Base-by-base conservation (phyloP, 1,140 invertebrate genomes). In the Drosophila ercepeae region DNA sequence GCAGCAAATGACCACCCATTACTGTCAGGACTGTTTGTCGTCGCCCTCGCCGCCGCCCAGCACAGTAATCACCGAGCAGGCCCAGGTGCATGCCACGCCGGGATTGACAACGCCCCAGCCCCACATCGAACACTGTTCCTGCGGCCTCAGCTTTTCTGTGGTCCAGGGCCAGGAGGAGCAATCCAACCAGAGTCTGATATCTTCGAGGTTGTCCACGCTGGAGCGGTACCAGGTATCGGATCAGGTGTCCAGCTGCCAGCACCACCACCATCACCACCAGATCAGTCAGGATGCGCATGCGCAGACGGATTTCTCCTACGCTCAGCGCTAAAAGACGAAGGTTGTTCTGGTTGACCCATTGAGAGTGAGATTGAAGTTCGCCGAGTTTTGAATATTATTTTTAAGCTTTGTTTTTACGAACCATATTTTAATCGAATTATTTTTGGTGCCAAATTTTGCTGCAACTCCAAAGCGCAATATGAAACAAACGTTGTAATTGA, bases 81-180 rank as follows among this genome's bases (percentile, higher is more conserved):
- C 79, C 0, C 50, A 77, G 39, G 78, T 90, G 32, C 89, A 90
- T 86, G 75, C 89, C 21, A 76, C 48, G 1, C 79, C 89, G 8
- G 42, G 59, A 36, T n/a, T 36, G 21, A 7, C 54, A n/a, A 25
- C 59, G 6, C 46, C 50, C 3, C 71, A 54, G 34, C 74, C 77
- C 5, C 83, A 89, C 29, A 82, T 90, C 36, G 89, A 90, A 50
- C 89, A 90, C 19, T 90, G 89, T 25, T 90, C 89, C 19, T 90
- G 89, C 48, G 89, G 89, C 8, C 50, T 90, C 2, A 86, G 63
- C 9, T 90, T 90, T 48, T 72, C 89, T 14, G 89, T 90, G 13
- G 70, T 74, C 32, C 65, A 76, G 52, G 53, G 48, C 34, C 53
- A 63, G n/a, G 52, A 51, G 39, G 19, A 68, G 1, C 36, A 42